Evolutionary conservation across 37 sponge, comb jelly and placozoan species (phyloP), one percentile per base, ranked within the genome.

Genomic region (Eunapius fragilis): DNA sequence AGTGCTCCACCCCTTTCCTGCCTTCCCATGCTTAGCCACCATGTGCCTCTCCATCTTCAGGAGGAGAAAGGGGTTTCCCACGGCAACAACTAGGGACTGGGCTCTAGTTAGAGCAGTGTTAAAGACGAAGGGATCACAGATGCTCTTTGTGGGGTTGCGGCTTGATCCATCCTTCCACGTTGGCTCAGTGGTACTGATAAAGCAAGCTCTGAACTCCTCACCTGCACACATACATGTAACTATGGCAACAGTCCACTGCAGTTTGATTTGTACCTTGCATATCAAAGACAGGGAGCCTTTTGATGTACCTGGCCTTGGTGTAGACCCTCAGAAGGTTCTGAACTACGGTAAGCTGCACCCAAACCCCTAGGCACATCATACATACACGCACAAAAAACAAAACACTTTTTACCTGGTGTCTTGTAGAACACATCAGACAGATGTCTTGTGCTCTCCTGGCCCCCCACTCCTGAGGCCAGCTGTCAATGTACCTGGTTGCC

Each of bases 41-140:
- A 85, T 85, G 82, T 31, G 31, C 69, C 74, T 49, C 75, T 93
- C 90, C 47, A 67, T 89, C 26, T 68, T 37, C 4, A 93, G 77
- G 17, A 93, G 87, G n/a, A 82, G 69, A 41, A 84, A 93, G 23
- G 90, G 93, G 38, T 93, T 93, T 2, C 93, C 93, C 10, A 93
- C 85, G 58, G 80, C 72, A 36, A 93, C 87, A 13, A 93, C 87
- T 14, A 93, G 84, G 26, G 84, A 87, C 69, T 83, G 76, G 67
- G 93, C 86, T 50, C 93, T 69, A 28, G 90, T 93, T 72, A 93
- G 50, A 70, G 84, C 90, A 45, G 93, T 93, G 76, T 89, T 93
- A 69, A 93, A 89, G 10, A 93, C 83, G 35, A n/a, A 77, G 17
- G 72, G 90, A 79, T 86, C 91, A 71, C 80, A 79, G 31, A 93